Base-by-base conservation (phyloP, 2,888 invertebrate species). In the Xestia xanthographa region DNA sequence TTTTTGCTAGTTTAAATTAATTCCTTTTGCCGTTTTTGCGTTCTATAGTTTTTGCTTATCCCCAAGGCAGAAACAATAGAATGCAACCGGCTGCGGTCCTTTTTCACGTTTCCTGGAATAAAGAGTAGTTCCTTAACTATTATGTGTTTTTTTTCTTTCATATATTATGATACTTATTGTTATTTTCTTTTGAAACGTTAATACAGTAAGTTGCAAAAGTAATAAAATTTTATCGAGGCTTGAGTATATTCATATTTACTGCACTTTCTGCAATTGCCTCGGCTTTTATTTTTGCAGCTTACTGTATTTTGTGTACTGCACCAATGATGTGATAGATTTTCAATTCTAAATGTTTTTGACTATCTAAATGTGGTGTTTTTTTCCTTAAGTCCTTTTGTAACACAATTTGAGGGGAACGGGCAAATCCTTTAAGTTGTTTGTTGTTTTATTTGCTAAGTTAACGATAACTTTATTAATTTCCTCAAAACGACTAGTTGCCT, bases 291-390 rank as follows among this genome's bases (percentile, higher is more conserved):
- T 75, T 75, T 85, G 80, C 87, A 82, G 80, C 87, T 66, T 29
- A 80, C 77, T 87, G 79, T 86, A 81, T 45, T 70, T 70, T 71
- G 65, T 77, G 26, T 81, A 77, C 48, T 86, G 86, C 86, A 86
- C 86, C 62, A 53, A 70, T 62, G 60, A 76, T 85, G 77, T 78
- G 71, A 82, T 83, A 78, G 79, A 77, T 68, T 70, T 86, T 70
- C 2, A 63, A 75, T 43, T 80, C 73, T 86, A 72, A 76, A 75
- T 79, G 73, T 87, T 70, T 86, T 79, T 80, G 45, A 80, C 11
- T 79, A 71, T 87, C 80, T 87, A 76, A 85, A 78, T 88, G 83
- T 87, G 87, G 79, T 87, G 78, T 79, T 56, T 73, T 43, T 84
- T 71, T 73, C n/a, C 45, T 76, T 70, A 72, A 80, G 12, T 80